Conservation (phyloP, 2,888 invertebrate genomes). For the Cataglyphis albicans region DNA sequence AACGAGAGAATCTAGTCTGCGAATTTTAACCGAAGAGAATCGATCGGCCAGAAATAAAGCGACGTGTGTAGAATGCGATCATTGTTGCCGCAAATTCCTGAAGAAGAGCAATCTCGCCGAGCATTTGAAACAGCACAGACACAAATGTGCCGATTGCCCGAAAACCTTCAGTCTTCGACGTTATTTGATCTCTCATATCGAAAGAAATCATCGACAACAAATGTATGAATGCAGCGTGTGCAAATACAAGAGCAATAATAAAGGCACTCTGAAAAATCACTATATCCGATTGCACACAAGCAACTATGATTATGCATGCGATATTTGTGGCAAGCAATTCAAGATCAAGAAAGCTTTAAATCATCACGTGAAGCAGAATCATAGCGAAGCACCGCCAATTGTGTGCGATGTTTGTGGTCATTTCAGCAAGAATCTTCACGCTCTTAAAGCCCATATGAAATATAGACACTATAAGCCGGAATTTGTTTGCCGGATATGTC, state of each 20-base stretch:
- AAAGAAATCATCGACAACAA: constrained; percentile 68
- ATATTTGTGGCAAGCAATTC: constrained; percentile 77
- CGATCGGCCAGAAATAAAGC: constrained; percentile 14
- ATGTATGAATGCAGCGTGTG: constrained; percentile 75
- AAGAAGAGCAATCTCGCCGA: constrained; percentile 71
- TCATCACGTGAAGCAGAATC: constrained; percentile 76
- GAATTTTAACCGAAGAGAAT: not conserved
- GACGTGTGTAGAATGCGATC: constrained; percentile 72
- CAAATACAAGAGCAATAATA: constrained; percentile 77
- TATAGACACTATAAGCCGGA: constrained; percentile 77
- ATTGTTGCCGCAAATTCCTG: constrained; percentile 73
- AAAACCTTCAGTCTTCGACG: constrained; percentile 67
- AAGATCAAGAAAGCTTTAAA: constrained; percentile 77
- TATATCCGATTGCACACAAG: constrained; percentile 76
- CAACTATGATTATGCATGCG: constrained; percentile 75
- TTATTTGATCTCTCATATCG: constrained; percentile 65
- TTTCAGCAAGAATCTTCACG: constrained; percentile 76
- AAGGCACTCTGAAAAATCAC: constrained; percentile 77
- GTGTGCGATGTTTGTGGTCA: constrained; percentile 80
- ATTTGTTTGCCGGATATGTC: constrained; percentile 77
- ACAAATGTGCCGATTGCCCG: constrained; percentile 68
- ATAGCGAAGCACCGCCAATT: constrained; percentile 74
- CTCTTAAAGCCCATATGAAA: constrained; percentile 78
- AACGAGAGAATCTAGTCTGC: not conserved
- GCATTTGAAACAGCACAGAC: constrained; percentile 70